Evolutionary conservation across 1,140 invertebrate genomes (phyloP), one percentile per base, ranked within the genome.

Genomic region (Caerostris darwini): DNA sequence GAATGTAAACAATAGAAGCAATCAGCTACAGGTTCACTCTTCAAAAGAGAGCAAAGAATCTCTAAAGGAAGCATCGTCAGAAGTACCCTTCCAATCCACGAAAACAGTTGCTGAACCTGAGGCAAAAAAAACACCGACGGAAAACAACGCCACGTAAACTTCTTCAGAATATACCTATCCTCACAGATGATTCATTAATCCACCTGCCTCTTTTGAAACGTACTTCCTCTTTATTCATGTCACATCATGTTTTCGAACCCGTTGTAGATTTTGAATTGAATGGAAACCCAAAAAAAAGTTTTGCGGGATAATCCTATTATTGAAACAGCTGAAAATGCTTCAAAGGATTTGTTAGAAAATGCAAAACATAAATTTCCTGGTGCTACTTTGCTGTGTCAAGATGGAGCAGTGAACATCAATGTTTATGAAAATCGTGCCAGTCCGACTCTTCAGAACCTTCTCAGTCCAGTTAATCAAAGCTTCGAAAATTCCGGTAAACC

Each of bases 401-500:
- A 77, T 7, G 8, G 7, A 64, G 17, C 10, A 10, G 17, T 2
- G 17, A 77, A 77, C 12, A 7, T 12, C 12, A 50, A 14, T 12
- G 14, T 34, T 67, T 69, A 59, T 14, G 19, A 58, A n/a, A 81
- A 86, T 19, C 34, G 91, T 54, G 81, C 69, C n/a, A 92, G 91
- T 57, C 91, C 91, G 67, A 85, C 81, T 14, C 61, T 92, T 56
- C 81, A 85, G 53, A 17, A 67, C 3, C 82, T 92, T 4, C 64
- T 92, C 1, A 92, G 61, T 17, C 85, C 91, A 56, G 82, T 92
- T 17, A 92, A 58, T 19, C 81, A 92, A 58, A 92, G 67, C 17
- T 59, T 92, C n/a, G 90, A 91, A 59, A 56, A 86, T 61, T 92
- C 69, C 58, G 91, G 85, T 86, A 54, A 92, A 57, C 91, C 59